phyloP scores from a whole-genome alignment of 2,888 invertebrate genomes.

The Trachelus iudaicus region DNA sequence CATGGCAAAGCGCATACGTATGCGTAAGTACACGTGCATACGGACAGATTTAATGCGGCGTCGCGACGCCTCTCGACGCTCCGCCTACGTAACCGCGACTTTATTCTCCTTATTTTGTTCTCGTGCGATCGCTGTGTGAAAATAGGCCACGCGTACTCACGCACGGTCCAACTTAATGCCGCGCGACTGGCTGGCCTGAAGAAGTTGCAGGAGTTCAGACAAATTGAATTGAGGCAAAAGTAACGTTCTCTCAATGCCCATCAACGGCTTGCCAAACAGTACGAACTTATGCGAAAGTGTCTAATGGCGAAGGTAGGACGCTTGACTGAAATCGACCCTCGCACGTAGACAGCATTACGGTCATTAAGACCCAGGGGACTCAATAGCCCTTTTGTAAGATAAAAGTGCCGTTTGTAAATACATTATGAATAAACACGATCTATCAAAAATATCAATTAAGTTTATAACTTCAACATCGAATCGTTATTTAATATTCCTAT shows the following conservation, averaged over 20 bases:
- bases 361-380: not conserved
- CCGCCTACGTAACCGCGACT: not conserved
- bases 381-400: slow-evolving; percentile 43
- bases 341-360: not conserved
- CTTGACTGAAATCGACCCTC: not conserved
- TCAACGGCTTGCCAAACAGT: not conserved
- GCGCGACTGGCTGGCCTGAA: not conserved
- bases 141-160: not conserved
- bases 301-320: not conserved
- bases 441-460: not conserved
- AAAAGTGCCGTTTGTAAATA: slow-evolving; percentile 57
- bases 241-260: not conserved
- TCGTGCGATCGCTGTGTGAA: not conserved
- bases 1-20: not conserved
- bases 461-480: not conserved
- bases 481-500: not conserved
- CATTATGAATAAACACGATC: slow-evolving; percentile 12
- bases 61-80: not conserved
- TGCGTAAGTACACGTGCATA: not conserved
- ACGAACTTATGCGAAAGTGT: not conserved
- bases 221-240: not conserved
- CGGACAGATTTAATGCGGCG: not conserved
- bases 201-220: not conserved
- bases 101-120: not conserved
- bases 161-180: not conserved